phyloP scores from a whole-genome alignment of 1,140 invertebrate species.

The Lordiphosa clarofinis region DNA sequence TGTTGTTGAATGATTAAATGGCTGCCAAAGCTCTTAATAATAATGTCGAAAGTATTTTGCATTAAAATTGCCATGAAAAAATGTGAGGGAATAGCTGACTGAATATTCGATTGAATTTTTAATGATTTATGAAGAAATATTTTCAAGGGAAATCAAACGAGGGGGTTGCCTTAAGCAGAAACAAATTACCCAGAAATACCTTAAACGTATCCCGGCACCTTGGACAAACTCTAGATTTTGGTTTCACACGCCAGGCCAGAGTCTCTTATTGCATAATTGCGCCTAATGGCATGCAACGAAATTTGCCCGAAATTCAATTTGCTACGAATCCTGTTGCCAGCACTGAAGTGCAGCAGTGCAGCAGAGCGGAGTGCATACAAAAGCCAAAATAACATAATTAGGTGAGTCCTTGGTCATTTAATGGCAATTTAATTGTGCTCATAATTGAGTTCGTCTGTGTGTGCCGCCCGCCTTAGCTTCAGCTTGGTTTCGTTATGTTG shows the following conservation, averaged over 20 bases:
- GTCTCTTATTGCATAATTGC: conserved; percentile 60
- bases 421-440: conserved; percentile 57
- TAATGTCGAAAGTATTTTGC: conserved; percentile 53
- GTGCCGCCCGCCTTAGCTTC: background rate
- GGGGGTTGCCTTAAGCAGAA: too few species aligned
- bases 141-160: too few species aligned
- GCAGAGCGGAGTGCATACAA: conserved; percentile 17
- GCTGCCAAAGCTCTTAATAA: conserved; percentile 46
- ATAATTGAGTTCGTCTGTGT: conserved; percentile 23
- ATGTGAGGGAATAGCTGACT: conserved; percentile 20
- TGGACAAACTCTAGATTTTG: conserved; percentile 43
- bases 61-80: conserved; percentile 48
- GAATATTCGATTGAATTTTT: conserved; percentile 38
- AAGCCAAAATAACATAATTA: conserved; percentile 56
- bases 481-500: background rate
- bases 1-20: conserved; percentile 61
- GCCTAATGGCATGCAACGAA: conserved; percentile 62
- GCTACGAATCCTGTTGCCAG: conserved; percentile 14
- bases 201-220: too few species aligned
- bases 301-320: conserved; percentile 65
- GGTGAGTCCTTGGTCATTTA: conserved; percentile 19
- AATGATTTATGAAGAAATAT: too few species aligned
- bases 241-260: conserved; percentile 9
- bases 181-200: too few species aligned
- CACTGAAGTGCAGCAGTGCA: background rate